A percentile compares a stretch with the other conserved stretches of the same genome.
Evolutionary conservation across 2,797 vertebrate species (phyloP).

Genomic region (Acanthis flammea): DNA sequence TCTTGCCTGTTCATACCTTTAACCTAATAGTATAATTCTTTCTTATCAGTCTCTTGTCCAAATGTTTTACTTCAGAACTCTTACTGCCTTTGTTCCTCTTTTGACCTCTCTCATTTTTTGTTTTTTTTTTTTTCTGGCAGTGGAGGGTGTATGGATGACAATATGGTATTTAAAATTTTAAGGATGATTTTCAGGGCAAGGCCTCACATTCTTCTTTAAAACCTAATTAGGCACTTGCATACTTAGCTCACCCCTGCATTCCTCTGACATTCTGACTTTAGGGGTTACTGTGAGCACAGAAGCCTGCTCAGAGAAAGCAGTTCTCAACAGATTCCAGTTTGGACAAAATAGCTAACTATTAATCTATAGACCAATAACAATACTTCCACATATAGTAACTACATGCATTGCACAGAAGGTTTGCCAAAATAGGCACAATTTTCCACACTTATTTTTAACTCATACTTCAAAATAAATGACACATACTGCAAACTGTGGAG

Average conservation of each 20-base stretch:
- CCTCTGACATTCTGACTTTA: neutral
- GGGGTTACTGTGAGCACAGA: neutral
- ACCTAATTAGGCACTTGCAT: neutral
- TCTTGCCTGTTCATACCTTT: neutral
- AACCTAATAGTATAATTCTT: neutral
- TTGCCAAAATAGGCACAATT: neutral
- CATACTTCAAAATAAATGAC: neutral
- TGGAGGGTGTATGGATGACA: neutral
- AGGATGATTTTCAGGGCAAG: neutral
- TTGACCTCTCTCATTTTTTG: neutral
- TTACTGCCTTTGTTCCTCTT: neutral
- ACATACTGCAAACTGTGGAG: neutral
- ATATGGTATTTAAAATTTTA: neutral
- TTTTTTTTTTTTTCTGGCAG: neutral
- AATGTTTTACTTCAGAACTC: neutral
- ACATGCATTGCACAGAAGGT: neutral
- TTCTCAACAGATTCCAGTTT: neutral
- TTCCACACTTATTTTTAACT: neutral
- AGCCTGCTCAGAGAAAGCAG: neutral
- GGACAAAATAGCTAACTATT: neutral
- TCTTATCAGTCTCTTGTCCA: neutral
- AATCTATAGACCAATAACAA: neutral
- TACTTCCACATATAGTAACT: neutral
- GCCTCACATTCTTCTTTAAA: neutral
- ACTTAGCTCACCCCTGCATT: neutral